Base-by-base conservation (phyloP, 2,113 vertebrate species). In the Artemisiospiza belli region DNA sequence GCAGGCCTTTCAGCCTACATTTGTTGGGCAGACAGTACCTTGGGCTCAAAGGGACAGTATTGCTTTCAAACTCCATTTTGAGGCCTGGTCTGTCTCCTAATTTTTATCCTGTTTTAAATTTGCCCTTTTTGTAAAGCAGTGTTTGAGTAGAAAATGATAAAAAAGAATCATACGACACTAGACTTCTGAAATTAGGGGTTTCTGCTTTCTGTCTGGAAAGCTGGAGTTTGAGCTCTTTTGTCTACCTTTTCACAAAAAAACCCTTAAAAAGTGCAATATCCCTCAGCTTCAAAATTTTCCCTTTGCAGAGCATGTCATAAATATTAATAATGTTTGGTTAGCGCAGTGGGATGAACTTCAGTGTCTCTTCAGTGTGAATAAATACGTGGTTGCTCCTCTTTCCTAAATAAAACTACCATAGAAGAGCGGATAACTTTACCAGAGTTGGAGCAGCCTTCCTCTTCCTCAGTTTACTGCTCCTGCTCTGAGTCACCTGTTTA, bases 281-380 rank as follows among this genome's bases (percentile, higher is more conserved):
- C 35, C 15, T 80, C 30, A 74, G 35, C 79, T 88, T 91, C 70
- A 66, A 70, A 91, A 67, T 1, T 0, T 11, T 77, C 3, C 20
- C 33, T 73, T 83, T 87, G 46, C 86, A 70, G 63, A 90, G 30
- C 21, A 21, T 63, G 47, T 91, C 11, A 83, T 94, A 80, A 94
- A 90, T 90, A 90, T 70, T 74, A n/a, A 89, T 90, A 39, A 15
- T 83, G 39, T 82, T 95, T 74, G 67, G 55, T 83, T 89, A 51
- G 63, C 63, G 37, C 69, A 85, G 74, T 2, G 0, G 58, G 54
- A 87, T 43, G 8, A 63, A 72, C 73, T 82, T 92, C 69, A 68
- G 15, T 76, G 30, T 78, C 43, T 91, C 39, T 87, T 59, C 63
- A 77, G 19, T 44, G 59, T 0, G 0, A 87, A 85, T 66, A 91